Conservation (phyloP, 1,140 invertebrate genomes). For the Zaprionus vittiger region DNA sequence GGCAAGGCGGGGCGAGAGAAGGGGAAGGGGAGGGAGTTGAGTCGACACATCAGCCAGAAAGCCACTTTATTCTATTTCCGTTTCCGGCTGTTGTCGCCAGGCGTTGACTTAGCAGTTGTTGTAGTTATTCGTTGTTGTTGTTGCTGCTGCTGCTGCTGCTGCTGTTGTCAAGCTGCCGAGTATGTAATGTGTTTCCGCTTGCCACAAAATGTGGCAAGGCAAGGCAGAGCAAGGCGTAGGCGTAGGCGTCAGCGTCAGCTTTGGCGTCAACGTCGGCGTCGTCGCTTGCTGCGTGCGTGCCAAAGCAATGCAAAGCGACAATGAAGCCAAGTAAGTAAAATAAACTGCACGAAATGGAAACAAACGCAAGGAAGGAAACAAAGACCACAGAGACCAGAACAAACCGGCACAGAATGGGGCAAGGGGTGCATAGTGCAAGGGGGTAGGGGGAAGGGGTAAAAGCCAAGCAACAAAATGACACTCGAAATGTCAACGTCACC, state of each 20-base stretch:
- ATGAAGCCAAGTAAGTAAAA: slow-evolving; percentile 36
- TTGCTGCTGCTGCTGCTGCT: slow-evolving; percentile 23
- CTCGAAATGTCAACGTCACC: slow-evolving; percentile 74
- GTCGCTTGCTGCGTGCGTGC: slow-evolving; percentile 55
- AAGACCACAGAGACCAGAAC: slow-evolving; percentile 3
- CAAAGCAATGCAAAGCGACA: slow-evolving; percentile 55
- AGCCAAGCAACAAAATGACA: slow-evolving; percentile 58
- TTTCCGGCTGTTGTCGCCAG: slow-evolving; percentile 77
- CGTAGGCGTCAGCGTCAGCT: slow-evolving; percentile 38
- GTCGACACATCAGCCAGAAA: slow-evolving; percentile 70
- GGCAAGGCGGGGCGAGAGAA: too few species aligned
- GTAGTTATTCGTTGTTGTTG: slow-evolving; percentile 10
- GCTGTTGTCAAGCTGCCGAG: slow-evolving; percentile 71
- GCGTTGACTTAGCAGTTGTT: slow-evolving; percentile 26
- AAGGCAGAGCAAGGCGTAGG: slow-evolving; percentile 23
- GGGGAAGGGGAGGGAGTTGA: not conserved
- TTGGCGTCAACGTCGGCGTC: slow-evolving; percentile 9
- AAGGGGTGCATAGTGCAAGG: not conserved
- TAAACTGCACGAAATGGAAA: slow-evolving; percentile 35
- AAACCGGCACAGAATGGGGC: not conserved
- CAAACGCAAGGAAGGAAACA: slow-evolving; percentile 32
- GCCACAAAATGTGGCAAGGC: slow-evolving; percentile 68
- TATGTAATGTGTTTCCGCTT: slow-evolving; percentile 79
- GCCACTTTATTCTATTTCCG: slow-evolving; percentile 81
- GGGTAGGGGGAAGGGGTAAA: not conserved